Base-by-base conservation (phyloP, 2,888 invertebrate genomes). In the Amiota minor region DNA sequence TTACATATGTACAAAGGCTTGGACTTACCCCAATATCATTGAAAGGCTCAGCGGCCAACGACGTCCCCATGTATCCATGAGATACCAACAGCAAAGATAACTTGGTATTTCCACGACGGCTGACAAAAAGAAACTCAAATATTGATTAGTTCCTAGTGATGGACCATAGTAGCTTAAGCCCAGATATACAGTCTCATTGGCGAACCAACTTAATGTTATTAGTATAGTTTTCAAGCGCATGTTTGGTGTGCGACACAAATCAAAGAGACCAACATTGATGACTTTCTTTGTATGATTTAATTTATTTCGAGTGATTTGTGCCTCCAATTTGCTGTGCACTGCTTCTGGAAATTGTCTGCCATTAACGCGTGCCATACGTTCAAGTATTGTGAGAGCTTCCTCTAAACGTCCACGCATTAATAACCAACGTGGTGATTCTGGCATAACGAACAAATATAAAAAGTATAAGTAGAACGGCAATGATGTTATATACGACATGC, bases 391-490 rank as follows among this genome's bases (percentile, higher is more conserved):
- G 74, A 95, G 93, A 0, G 97, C 97, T 90, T 97, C 96, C 86
- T 95, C 94, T 50, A 96, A 91, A 75, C 94, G 92, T 14, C 95
- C 96, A 86, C 94, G 94, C 86, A 96, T 95, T 35, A 97, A 89
- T n/a, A 97, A 91, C 97, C 97, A 97, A 80, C 97, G 91, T 1
- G 97, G 97, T 9, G 97, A 97, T 90, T 97, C 97, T 0, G 97
- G 97, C 84, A 97, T 91, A 77, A 95, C 94, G 89, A 95, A 94
- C 93, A 95, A 94, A 86, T 96, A 97, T 10, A 95, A 90, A 83
- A 96, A 96, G 87, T 97, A 97, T 1, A 94, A 89, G 61, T 95
- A 91, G 89, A 97, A 97, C 3, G 97, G 98, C 9, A 95, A 90
- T 0, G 97, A 96, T 14, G 97, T 97, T 14, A 93, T 94, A 77